phyloP scores from a whole-genome alignment of 2,113 vertebrate species.

The Himantopus leucocephalus region DNA sequence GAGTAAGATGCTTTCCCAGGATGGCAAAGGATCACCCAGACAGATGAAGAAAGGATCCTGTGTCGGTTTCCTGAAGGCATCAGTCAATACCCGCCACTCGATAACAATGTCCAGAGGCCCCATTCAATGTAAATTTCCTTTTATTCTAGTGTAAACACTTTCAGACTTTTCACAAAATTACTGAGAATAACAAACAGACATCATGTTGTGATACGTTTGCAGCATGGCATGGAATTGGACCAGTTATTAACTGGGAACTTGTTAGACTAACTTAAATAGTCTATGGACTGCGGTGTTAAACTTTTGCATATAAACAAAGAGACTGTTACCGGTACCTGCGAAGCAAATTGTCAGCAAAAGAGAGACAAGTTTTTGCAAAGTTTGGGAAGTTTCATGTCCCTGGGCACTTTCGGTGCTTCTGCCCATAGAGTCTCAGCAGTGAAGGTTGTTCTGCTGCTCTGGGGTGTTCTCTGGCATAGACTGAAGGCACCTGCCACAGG shows the following conservation, averaged over 20 bases:
- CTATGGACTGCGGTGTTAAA: not conserved
- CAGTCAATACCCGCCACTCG: not conserved
- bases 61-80: not conserved
- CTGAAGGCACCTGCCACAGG: not conserved
- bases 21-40: not conserved
- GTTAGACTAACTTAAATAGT: not conserved
- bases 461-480: not conserved
- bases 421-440: not conserved
- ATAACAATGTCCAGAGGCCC: not conserved
- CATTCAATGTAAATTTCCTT: not conserved
- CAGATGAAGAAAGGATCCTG: not conserved
- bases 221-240: not conserved
- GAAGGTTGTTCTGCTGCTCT: not conserved
- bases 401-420: not conserved
- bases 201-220: rapidly evolving
- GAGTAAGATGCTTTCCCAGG: not conserved
- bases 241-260: not conserved
- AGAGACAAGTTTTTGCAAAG: not conserved
- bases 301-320: not conserved
- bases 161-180: not conserved
- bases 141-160: not conserved
- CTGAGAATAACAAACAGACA: not conserved
- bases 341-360: not conserved
- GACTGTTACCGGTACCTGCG: not conserved
- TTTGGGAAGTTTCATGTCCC: not conserved